phyloP scores from a whole-genome alignment of 2,797 vertebrate genomes.

The Potorous gilbertii region DNA sequence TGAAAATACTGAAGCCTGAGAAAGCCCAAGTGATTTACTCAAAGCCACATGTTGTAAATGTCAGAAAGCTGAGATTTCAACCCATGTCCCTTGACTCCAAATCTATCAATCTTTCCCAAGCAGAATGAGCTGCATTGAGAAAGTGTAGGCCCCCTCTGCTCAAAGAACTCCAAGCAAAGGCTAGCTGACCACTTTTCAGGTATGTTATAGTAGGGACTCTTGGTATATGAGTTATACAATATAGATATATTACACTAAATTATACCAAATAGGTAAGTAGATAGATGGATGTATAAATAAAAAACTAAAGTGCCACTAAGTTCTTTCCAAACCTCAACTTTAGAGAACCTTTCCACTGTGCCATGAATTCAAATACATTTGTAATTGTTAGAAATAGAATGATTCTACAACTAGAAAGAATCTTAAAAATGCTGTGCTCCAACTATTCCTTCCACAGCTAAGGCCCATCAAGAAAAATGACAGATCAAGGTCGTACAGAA shows the following conservation, averaged over 20 bases:
- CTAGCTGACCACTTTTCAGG: not conserved
- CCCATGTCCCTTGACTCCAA: not conserved
- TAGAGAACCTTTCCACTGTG: not conserved
- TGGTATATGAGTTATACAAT: not conserved
- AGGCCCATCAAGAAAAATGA: not conserved
- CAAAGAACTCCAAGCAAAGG: not conserved
- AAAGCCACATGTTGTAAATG: not conserved
- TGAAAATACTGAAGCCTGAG: not conserved
- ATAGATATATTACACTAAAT: not conserved
- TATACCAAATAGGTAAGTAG: not conserved
- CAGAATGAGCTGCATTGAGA: not conserved
- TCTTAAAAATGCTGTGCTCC: not conserved
- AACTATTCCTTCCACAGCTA: not conserved
- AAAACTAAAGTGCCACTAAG: not conserved
- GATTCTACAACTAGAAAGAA: not conserved
- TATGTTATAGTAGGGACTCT: not conserved
- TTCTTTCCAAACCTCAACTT: not conserved
- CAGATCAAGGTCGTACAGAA: not conserved
- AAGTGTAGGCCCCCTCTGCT: not conserved
- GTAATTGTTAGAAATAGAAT: not conserved
- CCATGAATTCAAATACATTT: not conserved
- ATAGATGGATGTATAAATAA: too few species aligned
- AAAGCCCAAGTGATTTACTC: not conserved
- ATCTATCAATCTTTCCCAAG: not conserved
- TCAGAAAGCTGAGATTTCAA: not conserved